Conservation (phyloP, 64 coral and sea anemone species). For the Exaiptasia diaphana region DNA sequence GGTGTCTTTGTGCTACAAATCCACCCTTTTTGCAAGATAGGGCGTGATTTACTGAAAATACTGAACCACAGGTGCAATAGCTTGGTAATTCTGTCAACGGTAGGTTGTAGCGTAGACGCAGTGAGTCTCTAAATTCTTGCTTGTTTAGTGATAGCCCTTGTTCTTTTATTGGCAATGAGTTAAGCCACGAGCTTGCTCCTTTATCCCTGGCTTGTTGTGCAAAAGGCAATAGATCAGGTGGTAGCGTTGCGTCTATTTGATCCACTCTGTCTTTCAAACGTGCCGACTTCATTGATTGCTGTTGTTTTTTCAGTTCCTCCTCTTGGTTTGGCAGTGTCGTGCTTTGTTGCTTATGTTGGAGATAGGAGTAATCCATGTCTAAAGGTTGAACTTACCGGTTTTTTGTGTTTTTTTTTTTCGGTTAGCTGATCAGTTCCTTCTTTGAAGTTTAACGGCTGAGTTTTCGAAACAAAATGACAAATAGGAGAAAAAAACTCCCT, state of each 20-base stretch:
- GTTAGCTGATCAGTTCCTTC: too few relatives aligned
- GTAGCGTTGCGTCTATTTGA: background rate
- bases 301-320: conserved; percentile 15
- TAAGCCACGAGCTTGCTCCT: conserved; percentile 36
- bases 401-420: too few relatives aligned
- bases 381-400: too few relatives aligned
- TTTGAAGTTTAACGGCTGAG: too few relatives aligned
- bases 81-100: background rate
- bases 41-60: conserved; percentile 1
- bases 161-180: conserved; percentile 9
- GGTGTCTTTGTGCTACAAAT: too few relatives aligned
- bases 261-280: background rate
- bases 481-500: too few relatives aligned
- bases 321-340: too few relatives aligned
- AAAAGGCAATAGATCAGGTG: background rate
- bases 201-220: conserved; percentile 8
- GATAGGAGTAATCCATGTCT: too few relatives aligned
- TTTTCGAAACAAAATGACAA: too few relatives aligned
- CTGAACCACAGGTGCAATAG: background rate
- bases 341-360: too few relatives aligned
- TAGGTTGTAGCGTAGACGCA: background rate
- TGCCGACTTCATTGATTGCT: background rate
- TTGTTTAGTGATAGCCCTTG: conserved; percentile 3
- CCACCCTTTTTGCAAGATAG: conserved; percentile 30
- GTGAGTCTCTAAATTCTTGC: too few relatives aligned